Conservation (phyloP, 2,888 invertebrate species). For the Fragum whitleyi region DNA sequence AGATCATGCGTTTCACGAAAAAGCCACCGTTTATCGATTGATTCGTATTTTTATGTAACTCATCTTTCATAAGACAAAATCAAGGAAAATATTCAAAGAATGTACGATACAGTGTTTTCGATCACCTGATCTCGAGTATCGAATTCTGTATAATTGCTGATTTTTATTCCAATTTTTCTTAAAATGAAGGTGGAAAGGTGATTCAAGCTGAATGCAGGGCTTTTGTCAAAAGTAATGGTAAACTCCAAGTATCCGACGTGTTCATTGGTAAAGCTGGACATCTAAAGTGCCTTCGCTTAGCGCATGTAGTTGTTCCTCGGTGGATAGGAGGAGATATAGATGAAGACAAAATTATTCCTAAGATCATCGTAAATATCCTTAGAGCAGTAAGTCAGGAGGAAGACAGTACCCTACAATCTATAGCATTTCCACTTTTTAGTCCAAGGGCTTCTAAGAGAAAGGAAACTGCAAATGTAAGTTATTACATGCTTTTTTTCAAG, state of each 20-base stretch:
- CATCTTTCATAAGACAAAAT: too few species aligned
- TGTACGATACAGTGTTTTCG: too few species aligned
- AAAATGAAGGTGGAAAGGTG: slow-evolving; percentile 36
- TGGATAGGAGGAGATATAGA: slow-evolving; percentile 46
- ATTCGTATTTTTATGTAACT: too few species aligned
- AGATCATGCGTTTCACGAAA: too few species aligned
- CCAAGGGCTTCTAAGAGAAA: slow-evolving; percentile 67
- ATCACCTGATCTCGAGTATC: too few species aligned
- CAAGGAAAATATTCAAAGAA: too few species aligned
- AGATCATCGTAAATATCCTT: slow-evolving; percentile 61
- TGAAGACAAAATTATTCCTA: slow-evolving; percentile 41
- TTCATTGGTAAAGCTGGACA: slow-evolving; percentile 45
- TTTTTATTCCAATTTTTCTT: too few species aligned
- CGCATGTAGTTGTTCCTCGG: slow-evolving; percentile 58
- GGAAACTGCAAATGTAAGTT: slow-evolving; percentile 41
- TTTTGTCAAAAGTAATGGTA: slow-evolving; percentile 18
- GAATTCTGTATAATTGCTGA: too few species aligned
- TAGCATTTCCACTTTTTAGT: slow-evolving; percentile 76
- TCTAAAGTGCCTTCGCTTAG: slow-evolving; percentile 58
- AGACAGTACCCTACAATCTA: slow-evolving; percentile 37
- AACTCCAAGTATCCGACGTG: slow-evolving; percentile 27
- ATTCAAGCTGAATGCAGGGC: slow-evolving; percentile 36
- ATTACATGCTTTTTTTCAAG: too few species aligned
- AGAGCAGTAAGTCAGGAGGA: slow-evolving; percentile 38
- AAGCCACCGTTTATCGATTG: too few species aligned